phyloP scores from a whole-genome alignment of 1,140 invertebrate species.

The Pseudomyrmex flavicornis region DNA sequence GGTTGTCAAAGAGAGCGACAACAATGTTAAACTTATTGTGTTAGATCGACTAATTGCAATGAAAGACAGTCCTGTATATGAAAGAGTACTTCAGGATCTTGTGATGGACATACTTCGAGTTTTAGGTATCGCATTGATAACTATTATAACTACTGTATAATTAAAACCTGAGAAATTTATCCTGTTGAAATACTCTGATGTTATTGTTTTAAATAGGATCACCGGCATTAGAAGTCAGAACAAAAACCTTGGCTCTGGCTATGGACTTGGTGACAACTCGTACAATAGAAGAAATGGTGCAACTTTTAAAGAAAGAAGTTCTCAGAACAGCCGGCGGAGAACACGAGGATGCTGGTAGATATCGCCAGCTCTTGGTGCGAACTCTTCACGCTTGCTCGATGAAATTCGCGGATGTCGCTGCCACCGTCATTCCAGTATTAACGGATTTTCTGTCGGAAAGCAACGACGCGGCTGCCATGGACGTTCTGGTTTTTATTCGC shows the following conservation, averaged over 20 bases:
- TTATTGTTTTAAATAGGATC: conserved; percentile 80
- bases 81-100: conserved; percentile 97
- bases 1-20: conserved; percentile 99
- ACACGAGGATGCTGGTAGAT: conserved; percentile 98
- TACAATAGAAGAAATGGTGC: conserved; percentile 98
- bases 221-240: conserved; percentile 97
- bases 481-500: conserved; percentile 97
- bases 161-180: not conserved
- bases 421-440: conserved; percentile 96
- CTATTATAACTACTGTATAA: not conserved
- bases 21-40: conserved; percentile 99
- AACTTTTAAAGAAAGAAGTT: conserved; percentile 97
- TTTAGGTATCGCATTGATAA: conserved; percentile 86
- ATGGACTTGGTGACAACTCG: conserved; percentile 97
- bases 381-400: conserved; percentile 98
- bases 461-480: conserved; percentile 96
- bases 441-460: conserved; percentile 98
- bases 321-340: conserved; percentile 96
- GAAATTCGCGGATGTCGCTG: conserved; percentile 99
- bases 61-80: conserved; percentile 94
- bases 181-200: not conserved
- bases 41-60: conserved; percentile 97
- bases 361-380: conserved; percentile 97
- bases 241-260: conserved; percentile 94
- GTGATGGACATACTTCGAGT: conserved; percentile 99